Base-by-base conservation (phyloP, 92 coral and sea anemone genomes). In the Ricordea florida region DNA sequence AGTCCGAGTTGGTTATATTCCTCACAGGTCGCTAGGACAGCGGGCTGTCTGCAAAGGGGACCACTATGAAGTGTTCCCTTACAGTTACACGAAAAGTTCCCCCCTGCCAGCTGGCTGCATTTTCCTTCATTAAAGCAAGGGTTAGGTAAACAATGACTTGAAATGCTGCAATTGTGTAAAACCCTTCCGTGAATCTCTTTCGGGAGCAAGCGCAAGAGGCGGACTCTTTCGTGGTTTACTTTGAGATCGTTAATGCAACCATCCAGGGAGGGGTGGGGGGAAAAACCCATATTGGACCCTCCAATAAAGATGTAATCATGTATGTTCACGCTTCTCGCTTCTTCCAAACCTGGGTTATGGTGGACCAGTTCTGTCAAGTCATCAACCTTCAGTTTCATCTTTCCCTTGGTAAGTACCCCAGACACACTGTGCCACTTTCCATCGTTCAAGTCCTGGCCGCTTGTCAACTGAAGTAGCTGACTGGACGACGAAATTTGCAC, bases 371-470 rank as follows among this genome's bases (percentile, higher is more conserved):
- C 85, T 34, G 74, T 74, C 36, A 68, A 61, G 32, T 90, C 58
- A 57, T 93, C 98, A 56, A 93, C 65, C 42, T 61, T 43, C 18
- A 93, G 72, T 62, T 49, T 67, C 89, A 87, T 50, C 36, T 79
- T 75, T 5, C 69, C 48, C 11, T 59, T 58, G 68, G 72, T 73
- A 15, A 90, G 85, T 47, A 87, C 85, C 32, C 86, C 89, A 25
- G 72, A 63, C 32, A 90, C 80, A 38, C 80, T 71, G 51, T 93
- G 98, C 98, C 98, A 93, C 58, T 68, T 61, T 2, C 98, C 98
- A 57, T 93, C 97, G 64, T 89, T 85, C 44, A 90, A 86, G 51
- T 63, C 75, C 64, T 80, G 67, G 26, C 90, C 93, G 0, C 73
- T 55, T 23, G 66, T 73, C 15, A 93, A 55, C 56, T 53, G 34